Conservation (phyloP, 2,888 invertebrate genomes). For the Eristalinus sepulchralis region DNA sequence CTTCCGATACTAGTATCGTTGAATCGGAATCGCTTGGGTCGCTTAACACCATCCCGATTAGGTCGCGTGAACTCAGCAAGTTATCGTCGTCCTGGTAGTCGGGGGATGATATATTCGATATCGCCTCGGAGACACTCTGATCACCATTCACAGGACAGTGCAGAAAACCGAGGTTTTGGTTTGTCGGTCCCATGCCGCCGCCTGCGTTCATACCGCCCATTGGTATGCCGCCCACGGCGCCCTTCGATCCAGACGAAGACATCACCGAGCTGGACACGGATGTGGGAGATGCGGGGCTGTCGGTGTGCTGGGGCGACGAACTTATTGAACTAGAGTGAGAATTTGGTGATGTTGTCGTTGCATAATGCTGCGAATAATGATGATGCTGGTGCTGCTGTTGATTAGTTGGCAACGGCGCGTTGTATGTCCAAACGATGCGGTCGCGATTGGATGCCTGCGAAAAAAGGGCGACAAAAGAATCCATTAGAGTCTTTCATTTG, state of each 20-base stretch:
- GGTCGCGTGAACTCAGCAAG: slow-evolving; percentile 89
- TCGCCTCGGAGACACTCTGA: slow-evolving; percentile 91
- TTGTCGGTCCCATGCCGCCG: slow-evolving; percentile 72
- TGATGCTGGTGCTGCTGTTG: slow-evolving; percentile 80
- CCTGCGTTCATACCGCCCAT: slow-evolving; percentile 71
- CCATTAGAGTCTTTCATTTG: slow-evolving; percentile 1
- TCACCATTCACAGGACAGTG: slow-evolving; percentile 83
- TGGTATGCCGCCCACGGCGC: slow-evolving; percentile 79
- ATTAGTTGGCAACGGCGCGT: slow-evolving; percentile 85
- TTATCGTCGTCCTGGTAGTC: slow-evolving; percentile 94
- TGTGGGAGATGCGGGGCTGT: slow-evolving; percentile 90
- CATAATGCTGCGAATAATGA: slow-evolving; percentile 80
- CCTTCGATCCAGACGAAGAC: slow-evolving; percentile 89
- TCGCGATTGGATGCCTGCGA: slow-evolving; percentile 79
- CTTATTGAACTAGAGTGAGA: slow-evolving; percentile 81
- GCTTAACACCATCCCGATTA: slow-evolving; percentile 90
- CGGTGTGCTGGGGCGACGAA: slow-evolving; percentile 83
- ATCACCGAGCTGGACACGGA: slow-evolving; percentile 93
- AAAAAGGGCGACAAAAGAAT: slow-evolving; percentile 3
- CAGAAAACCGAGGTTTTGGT: slow-evolving; percentile 74
- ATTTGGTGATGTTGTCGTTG: slow-evolving; percentile 74
- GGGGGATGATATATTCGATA: slow-evolving; percentile 94
- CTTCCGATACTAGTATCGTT: slow-evolving; percentile 91
- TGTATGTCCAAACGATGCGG: slow-evolving; percentile 95
- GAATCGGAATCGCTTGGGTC: slow-evolving; percentile 95